phyloP scores from a whole-genome alignment of 2,888 invertebrate genomes.

The Machimus atricapillus region DNA sequence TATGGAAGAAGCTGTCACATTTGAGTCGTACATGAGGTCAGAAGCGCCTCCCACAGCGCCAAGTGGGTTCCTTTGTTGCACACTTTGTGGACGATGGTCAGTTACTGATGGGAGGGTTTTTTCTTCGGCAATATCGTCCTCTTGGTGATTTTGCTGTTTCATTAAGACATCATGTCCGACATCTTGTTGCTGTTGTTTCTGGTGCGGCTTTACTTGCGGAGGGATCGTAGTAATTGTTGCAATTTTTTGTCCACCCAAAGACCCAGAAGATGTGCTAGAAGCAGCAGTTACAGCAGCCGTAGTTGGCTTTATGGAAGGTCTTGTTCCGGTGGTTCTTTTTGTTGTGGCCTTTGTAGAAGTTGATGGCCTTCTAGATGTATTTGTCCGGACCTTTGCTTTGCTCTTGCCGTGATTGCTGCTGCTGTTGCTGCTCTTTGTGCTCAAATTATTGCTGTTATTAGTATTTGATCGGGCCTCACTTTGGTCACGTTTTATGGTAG shows the following conservation, averaged over 20 bases:
- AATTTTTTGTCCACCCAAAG: slow-evolving; percentile 27
- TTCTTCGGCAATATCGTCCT: slow-evolving; percentile 40
- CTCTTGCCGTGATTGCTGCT: background rate
- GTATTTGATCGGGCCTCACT: slow-evolving; percentile 22
- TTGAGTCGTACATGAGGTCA: slow-evolving; percentile 58
- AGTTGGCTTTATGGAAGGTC: slow-evolving; percentile 54
- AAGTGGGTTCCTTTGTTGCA: slow-evolving; percentile 46
- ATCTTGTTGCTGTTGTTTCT: slow-evolving; percentile 36
- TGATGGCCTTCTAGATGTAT: slow-evolving; percentile 42
- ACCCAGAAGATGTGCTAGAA: background rate
- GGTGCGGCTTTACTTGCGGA: slow-evolving; percentile 11
- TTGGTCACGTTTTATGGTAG: slow-evolving; percentile 22
- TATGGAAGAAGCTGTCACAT: slow-evolving; percentile 61
- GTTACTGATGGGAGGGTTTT: slow-evolving; percentile 22
- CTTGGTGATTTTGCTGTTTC: slow-evolving; percentile 38
- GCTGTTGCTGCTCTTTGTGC: background rate
- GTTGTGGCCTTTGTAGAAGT: slow-evolving; percentile 51
- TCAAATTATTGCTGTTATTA: slow-evolving; percentile 30
- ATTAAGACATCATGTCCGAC: slow-evolving; percentile 31
- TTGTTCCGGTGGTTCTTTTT: slow-evolving; percentile 48
- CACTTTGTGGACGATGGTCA: slow-evolving; percentile 22
- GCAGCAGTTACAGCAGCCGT: slow-evolving; percentile 32
- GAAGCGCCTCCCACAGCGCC: slow-evolving; percentile 45
- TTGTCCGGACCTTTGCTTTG: slow-evolving; percentile 30
- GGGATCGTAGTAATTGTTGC: slow-evolving; percentile 38